Conservation (phyloP, 2,113 vertebrate species). For the Arothron firmamentum region DNA sequence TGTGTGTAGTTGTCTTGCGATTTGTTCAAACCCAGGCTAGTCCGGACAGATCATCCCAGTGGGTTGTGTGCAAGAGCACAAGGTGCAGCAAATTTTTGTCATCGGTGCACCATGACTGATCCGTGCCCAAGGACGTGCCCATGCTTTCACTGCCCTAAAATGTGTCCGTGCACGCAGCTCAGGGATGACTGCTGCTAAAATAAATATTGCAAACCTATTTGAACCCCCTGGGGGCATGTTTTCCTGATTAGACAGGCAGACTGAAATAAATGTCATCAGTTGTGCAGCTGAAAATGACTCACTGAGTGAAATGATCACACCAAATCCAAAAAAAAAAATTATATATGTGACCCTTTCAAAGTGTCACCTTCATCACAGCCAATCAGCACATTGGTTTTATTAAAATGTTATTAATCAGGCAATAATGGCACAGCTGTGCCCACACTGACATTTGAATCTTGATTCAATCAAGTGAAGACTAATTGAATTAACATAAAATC, state of each 20-base stretch:
- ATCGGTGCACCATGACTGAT: too few relatives aligned
- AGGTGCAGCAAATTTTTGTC: neutral
- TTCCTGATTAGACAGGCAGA: conserved; percentile 8
- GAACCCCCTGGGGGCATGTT: neutral
- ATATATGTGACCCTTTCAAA: too few relatives aligned
- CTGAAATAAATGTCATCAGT: neutral
- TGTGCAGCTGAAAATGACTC: neutral
- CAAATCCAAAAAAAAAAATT: too few relatives aligned
- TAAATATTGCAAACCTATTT: neutral
- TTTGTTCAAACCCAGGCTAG: conserved; percentile 13
- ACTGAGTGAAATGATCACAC: neutral
- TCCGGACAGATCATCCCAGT: conserved; percentile 1
- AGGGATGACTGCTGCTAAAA: conserved; percentile 12
- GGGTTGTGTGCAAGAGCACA: neutral
- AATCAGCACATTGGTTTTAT: too few relatives aligned
- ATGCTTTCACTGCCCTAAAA: neutral
- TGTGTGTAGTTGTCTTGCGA: too few relatives aligned
- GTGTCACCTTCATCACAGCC: too few relatives aligned
- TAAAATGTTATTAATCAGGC: too few relatives aligned
- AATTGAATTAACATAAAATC: too few relatives aligned
- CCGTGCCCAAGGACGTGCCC: neutral
- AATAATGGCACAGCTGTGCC: too few relatives aligned
- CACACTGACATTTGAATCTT: too few relatives aligned
- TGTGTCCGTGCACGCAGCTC: conserved; percentile 18
- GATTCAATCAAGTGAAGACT: too few relatives aligned